Percentiles rank a stretch among this genome's conserved stretches.
phyloP scores from a whole-genome alignment of 2,888 invertebrate genomes.

The Onchidella celtica region DNA sequence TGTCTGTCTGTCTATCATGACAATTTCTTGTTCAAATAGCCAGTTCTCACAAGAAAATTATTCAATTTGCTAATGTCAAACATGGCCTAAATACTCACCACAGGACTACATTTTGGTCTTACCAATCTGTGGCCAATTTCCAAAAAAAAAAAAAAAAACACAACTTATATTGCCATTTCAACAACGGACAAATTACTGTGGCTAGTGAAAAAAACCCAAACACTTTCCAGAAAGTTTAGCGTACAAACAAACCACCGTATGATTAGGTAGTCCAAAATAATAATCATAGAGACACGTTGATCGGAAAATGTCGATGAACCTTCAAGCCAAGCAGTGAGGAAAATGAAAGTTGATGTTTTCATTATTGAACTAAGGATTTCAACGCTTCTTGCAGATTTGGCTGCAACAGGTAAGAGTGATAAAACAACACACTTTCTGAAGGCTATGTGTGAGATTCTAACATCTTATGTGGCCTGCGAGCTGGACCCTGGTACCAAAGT shows the following conservation, averaged over 20 bases:
- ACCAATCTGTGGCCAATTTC: no score
- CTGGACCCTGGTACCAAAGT: constrained; percentile 31
- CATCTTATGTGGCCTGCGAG: constrained; percentile 10
- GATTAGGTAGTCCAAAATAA: not conserved
- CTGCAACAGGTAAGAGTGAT: not conserved
- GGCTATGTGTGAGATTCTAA: constrained; percentile 26
- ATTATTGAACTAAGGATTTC: no score
- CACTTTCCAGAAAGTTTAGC: not conserved
- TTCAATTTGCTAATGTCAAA: no score
- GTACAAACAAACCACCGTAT: not conserved
- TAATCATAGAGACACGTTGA: not conserved
- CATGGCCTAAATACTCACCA: no score
- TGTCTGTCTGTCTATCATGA: constrained; percentile 29
- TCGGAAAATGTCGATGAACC: no score
- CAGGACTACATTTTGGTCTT: no score
- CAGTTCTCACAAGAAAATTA: not conserved
- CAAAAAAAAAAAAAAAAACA: no score
- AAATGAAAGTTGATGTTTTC: no score
- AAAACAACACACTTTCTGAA: constrained; percentile 19
- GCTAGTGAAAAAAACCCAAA: no score
- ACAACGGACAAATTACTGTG: no score
- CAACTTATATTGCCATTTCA: no score
- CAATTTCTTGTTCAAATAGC: not conserved
- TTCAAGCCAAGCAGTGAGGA: no score
- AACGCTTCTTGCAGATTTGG: constrained; percentile 7